Evolutionary conservation across 1,140 invertebrate species (phyloP).

Genomic region (Bilobella aurantiaca): DNA sequence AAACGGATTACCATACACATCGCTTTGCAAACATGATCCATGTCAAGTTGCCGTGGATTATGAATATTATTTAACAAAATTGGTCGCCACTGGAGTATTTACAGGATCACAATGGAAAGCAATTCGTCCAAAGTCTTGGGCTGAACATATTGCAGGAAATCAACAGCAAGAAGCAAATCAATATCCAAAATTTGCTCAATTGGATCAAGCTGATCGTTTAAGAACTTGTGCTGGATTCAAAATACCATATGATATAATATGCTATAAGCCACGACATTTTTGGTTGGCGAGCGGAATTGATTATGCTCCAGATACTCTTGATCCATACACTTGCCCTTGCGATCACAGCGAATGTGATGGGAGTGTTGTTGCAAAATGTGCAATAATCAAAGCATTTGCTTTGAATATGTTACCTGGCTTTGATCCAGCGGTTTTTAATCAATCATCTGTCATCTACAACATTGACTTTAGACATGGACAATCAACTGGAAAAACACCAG

Average conservation of each 20-base stretch:
- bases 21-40: neutral
- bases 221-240: neutral
- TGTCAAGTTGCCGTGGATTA: neutral
- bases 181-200: neutral
- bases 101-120: neutral
- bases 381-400: neutral
- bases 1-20: no score
- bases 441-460: neutral
- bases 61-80: neutral
- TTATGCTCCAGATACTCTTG: neutral
- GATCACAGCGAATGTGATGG: neutral
- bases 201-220: no score
- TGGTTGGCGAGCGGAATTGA: neutral
- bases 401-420: neutral
- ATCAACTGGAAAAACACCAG: no score
- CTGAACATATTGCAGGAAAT: neutral
- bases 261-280: neutral
- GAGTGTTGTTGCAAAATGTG: neutral
- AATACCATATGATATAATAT: no score
- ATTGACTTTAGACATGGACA: neutral
- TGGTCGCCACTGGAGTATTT: neutral
- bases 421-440: no score
- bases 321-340: neutral
- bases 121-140: neutral
- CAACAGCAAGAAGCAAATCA: no score